Percentiles rank a stretch among this genome's conserved stretches.
phyloP scores from a whole-genome alignment of 2,888 invertebrate species.

The Podotricha telesiphe region DNA sequence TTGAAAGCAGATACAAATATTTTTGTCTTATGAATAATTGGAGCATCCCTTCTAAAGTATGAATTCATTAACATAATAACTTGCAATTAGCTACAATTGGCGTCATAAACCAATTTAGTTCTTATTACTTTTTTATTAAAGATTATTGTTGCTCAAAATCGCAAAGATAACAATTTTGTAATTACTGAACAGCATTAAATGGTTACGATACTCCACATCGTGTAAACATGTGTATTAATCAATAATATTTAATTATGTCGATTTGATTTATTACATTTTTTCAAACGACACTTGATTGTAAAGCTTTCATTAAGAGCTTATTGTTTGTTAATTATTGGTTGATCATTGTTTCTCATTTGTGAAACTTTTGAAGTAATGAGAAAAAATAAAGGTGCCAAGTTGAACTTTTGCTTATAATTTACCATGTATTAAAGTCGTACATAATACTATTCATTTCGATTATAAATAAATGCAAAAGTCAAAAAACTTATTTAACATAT shows the following conservation, averaged over 20 bases:
- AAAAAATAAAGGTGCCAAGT: background rate
- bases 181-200: conserved; percentile 43
- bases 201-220: conserved; percentile 40
- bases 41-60: conserved; percentile 20
- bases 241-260: conserved; percentile 50
- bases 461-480: background rate
- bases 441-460: background rate
- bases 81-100: conserved; percentile 9
- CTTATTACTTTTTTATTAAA: conserved; percentile 5
- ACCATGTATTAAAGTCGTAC: too few species aligned
- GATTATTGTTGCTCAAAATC: background rate
- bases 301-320: conserved; percentile 7
- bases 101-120: conserved; percentile 6
- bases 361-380: background rate
- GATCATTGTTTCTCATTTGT: conserved; percentile 3
- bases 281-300: conserved; percentile 6
- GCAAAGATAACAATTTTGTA: conserved; percentile 25
- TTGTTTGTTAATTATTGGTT: conserved; percentile 3
- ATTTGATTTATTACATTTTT: conserved; percentile 27
- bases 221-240: conserved; percentile 56
- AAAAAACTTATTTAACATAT: conserved; percentile 18
- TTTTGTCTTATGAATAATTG: conserved; percentile 6
- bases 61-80: conserved; percentile 39
- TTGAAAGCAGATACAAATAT: conserved; percentile 3
- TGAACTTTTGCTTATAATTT: too few species aligned